A percentile compares a stretch with the other conserved stretches of the same genome.
phyloP scores from a whole-genome alignment of 1,140 invertebrate genomes.

The Andrena cerasifolii region DNA sequence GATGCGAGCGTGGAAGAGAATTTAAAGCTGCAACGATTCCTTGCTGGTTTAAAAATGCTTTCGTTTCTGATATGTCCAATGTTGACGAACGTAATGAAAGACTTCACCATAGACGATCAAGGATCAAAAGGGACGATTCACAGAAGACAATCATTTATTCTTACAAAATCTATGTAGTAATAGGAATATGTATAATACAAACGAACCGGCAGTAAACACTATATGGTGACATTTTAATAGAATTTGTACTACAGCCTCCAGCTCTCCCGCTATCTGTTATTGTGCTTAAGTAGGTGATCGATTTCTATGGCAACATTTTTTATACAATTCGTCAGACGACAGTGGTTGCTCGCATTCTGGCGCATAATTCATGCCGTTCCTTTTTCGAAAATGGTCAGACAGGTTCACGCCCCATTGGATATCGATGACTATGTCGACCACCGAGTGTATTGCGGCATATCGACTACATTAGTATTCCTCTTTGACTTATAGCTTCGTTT shows the following conservation, averaged over 20 bases:
- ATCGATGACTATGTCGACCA: constrained; percentile 68
- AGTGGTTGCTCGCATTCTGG: constrained; percentile 15
- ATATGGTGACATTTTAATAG: background rate
- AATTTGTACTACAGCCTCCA: background rate
- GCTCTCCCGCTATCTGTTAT: background rate
- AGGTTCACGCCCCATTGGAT: constrained; percentile 60
- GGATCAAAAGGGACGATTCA: background rate
- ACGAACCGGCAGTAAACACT: background rate
- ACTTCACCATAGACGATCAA: constrained; percentile 23
- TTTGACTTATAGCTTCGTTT: constrained; percentile 37
- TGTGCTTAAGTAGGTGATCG: constrained; percentile 20
- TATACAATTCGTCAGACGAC: constrained; percentile 33
- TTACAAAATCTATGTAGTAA: background rate
- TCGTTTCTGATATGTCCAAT: constrained; percentile 74
- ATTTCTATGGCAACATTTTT: constrained; percentile 31
- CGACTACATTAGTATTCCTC: constrained; percentile 62
- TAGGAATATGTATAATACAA: background rate
- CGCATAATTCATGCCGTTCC: background rate
- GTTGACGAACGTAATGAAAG: constrained; percentile 62
- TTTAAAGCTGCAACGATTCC: constrained; percentile 9
- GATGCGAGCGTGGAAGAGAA: constrained; percentile 24
- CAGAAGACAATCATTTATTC: background rate
- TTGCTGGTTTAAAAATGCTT: constrained; percentile 30
- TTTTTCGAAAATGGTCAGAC: constrained; percentile 49
- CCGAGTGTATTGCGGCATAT: constrained; percentile 64